Percentiles rank a stretch among this genome's conserved stretches.
Conservation (phyloP, 2,113 vertebrate species). For the Lampris incognitus region DNA sequence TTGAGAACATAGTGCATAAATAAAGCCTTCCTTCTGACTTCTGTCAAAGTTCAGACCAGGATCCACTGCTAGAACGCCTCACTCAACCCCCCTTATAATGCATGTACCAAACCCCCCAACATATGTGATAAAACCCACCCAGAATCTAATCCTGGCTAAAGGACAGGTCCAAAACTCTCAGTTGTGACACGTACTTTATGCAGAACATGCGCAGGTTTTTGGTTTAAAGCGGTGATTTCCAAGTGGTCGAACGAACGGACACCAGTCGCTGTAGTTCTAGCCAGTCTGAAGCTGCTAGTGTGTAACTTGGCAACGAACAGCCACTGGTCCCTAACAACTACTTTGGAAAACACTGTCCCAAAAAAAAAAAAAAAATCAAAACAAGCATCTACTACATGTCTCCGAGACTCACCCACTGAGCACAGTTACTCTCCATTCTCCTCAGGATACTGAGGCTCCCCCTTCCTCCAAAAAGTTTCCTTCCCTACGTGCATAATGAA, state of each 20-base stretch:
- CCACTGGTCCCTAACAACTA: background rate
- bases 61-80: slow-evolving; percentile 41
- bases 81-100: slow-evolving; percentile 19
- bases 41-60: slow-evolving; percentile 39
- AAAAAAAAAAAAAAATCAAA: slow-evolving; percentile 16
- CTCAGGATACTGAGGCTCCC: slow-evolving; percentile 63
- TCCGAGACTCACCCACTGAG: slow-evolving; percentile 21
- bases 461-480: slow-evolving; percentile 49
- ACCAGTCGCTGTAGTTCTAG: slow-evolving; percentile 23
- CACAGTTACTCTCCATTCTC: slow-evolving; percentile 28
- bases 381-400: slow-evolving; percentile 31
- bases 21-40: slow-evolving; percentile 36
- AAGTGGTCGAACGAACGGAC: slow-evolving; percentile 6
- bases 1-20: slow-evolving; percentile 37
- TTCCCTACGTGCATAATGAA: slow-evolving; percentile 26
- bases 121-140: slow-evolving; percentile 43
- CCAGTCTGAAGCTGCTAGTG: background rate
- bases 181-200: slow-evolving; percentile 33
- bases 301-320: slow-evolving; percentile 1
- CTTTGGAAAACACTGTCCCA: slow-evolving; percentile 14
- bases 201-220: slow-evolving; percentile 50
- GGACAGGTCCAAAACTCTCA: slow-evolving; percentile 29
- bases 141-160: slow-evolving; percentile 20
- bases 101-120: slow-evolving; percentile 6
- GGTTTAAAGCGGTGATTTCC: slow-evolving; percentile 47